Conservation (phyloP, 2,113 vertebrate genomes). For the Noctilio leporinus region DNA sequence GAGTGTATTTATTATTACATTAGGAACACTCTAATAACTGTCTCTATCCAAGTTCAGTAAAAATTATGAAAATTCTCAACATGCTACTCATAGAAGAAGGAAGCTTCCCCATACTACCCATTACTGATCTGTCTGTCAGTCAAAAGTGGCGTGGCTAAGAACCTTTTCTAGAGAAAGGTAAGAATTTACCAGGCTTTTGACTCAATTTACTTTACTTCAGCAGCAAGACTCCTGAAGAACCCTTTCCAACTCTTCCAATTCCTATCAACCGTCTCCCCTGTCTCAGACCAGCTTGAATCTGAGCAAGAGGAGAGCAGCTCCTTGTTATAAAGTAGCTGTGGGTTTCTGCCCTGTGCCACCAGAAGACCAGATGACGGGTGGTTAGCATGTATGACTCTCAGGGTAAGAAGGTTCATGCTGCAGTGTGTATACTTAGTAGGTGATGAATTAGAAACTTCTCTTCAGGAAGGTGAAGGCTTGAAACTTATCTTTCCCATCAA, state of each 20-base stretch:
- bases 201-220: not conserved
- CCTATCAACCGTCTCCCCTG: not conserved
- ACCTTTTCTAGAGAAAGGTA: not conserved
- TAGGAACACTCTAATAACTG: not conserved
- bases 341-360: not conserved
- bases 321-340: not conserved
- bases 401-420: not conserved
- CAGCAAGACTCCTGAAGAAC: not conserved
- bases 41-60: not conserved
- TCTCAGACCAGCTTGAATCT: not conserved
- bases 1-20: not conserved
- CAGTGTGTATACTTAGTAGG: too few relatives aligned
- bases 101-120: not conserved
- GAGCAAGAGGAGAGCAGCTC: not conserved
- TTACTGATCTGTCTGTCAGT: not conserved
- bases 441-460: not conserved
- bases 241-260: not conserved
- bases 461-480: not conserved
- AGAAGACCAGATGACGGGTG: not conserved
- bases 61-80: not conserved
- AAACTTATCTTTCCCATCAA: not conserved
- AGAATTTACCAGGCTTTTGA: not conserved
- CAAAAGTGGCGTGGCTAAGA: not conserved
- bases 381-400: not conserved
- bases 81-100: not conserved